These are phyloP conservation scores for Agrilus planipennis DNA, from an alignment of 1,140 invertebrate species.

Conservation along the genomic window DNA sequence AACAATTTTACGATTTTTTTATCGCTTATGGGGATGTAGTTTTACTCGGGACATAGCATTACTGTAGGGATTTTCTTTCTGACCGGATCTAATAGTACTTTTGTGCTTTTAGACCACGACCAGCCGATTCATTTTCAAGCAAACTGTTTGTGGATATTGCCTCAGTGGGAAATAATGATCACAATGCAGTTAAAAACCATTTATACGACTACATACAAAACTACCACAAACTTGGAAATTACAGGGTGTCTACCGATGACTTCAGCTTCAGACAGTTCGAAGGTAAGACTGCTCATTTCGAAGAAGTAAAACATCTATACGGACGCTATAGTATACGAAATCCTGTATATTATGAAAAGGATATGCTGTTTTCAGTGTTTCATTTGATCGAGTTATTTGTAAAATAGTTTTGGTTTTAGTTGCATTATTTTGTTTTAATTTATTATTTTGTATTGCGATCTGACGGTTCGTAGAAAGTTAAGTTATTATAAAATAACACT, in stretches of 20 bases:
- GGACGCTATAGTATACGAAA: not conserved
- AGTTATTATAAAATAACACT: too few species aligned
- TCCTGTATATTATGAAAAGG: too few species aligned
- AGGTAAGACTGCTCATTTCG: conserved; percentile 30
- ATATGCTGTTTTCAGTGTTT: too few species aligned
- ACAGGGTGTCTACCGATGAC: conserved; percentile 28
- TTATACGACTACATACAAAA: conserved; percentile 32
- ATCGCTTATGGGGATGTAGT: too few species aligned
- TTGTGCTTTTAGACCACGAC: conserved; percentile 19
- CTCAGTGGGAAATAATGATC: conserved; percentile 32
- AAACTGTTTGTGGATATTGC: conserved; percentile 36
- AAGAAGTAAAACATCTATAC: conserved; percentile 1
- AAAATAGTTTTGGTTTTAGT: conserved; percentile 2
- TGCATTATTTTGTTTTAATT: conserved; percentile 12
- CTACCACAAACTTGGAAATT: conserved; percentile 25
- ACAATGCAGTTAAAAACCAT: conserved; percentile 25
- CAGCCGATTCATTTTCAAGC: conserved; percentile 22
- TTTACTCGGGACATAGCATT: too few species aligned
- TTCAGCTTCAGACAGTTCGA: conserved; percentile 38
- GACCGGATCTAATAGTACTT: not conserved
- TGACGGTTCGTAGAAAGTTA: too few species aligned
- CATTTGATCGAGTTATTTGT: too few species aligned
- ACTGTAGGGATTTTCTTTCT: not conserved
- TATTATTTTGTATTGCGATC: too few species aligned
- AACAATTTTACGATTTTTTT: too few species aligned